Percentiles rank a stretch among this genome's conserved stretches.
phyloP scores from a whole-genome alignment of 2,797 vertebrate genomes.

The Danio kyathit region DNA sequence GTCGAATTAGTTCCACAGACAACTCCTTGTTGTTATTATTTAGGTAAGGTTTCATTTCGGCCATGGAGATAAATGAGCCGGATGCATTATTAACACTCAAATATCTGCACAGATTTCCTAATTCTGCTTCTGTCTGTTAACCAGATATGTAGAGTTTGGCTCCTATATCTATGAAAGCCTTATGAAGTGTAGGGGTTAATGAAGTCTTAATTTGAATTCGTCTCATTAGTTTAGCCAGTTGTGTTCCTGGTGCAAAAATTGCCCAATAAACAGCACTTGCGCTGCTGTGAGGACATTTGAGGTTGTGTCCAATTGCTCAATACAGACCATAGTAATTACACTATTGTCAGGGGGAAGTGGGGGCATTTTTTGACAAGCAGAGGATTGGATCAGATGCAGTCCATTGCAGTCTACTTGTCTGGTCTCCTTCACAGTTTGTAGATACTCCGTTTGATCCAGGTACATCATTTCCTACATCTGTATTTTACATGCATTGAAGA shows the following conservation, averaged over 20 bases:
- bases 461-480: background rate
- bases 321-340: constrained; percentile 3
- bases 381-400: background rate
- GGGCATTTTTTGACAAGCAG: background rate
- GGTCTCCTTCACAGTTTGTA: background rate
- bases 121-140: background rate
- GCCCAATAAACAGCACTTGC: background rate
- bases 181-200: background rate
- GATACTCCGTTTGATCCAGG: background rate
- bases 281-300: background rate
- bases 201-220: background rate
- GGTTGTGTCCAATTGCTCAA: constrained; percentile 7
- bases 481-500: background rate
- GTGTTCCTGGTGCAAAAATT: constrained; percentile 6
- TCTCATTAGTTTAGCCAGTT: too few relatives aligned
- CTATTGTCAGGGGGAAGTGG: background rate
- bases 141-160: background rate
- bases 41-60: background rate
- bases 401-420: background rate
- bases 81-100: background rate
- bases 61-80: background rate
- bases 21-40: background rate
- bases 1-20: background rate
- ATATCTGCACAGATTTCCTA: background rate
- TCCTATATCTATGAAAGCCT: background rate